A percentile compares a stretch with the other conserved stretches of the same genome.
Conservation (phyloP, 2,113 vertebrate genomes). For the Damaliscus lunatus region DNA sequence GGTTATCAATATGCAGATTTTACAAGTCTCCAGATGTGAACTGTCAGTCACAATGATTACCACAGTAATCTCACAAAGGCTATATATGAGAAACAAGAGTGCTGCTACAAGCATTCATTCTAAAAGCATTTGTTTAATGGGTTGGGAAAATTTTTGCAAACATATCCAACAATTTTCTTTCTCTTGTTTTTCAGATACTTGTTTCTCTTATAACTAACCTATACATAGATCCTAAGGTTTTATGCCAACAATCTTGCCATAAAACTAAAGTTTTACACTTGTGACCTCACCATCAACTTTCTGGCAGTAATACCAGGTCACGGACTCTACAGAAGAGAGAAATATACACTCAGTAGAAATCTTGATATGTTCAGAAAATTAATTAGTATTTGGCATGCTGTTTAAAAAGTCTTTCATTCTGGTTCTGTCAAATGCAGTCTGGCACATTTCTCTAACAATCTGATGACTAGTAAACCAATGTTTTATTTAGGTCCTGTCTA, state of each 20-base stretch:
- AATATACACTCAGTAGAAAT: constrained; percentile 40
- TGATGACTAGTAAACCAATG: constrained; percentile 55
- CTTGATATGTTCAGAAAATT: constrained; percentile 65
- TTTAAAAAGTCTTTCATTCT: constrained; percentile 44
- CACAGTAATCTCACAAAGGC: constrained; percentile 41
- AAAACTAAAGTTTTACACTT: constrained; percentile 49
- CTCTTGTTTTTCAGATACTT: constrained; percentile 51
- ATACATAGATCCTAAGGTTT: constrained; percentile 24
- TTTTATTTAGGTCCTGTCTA: constrained; percentile 55
- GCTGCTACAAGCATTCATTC: constrained; percentile 46
- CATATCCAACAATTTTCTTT: constrained; percentile 46
- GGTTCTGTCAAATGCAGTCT: constrained; percentile 67
- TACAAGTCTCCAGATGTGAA: constrained; percentile 63
- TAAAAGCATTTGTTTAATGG: constrained; percentile 58
- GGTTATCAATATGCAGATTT: constrained; percentile 62
- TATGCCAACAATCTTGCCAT: constrained; percentile 33
- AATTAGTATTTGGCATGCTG: constrained; percentile 62
- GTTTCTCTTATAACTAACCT: constrained; percentile 39
- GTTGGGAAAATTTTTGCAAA: constrained; percentile 53
- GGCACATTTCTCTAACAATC: constrained; percentile 62
- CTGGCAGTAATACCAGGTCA: constrained; percentile 22
- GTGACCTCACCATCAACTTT: constrained; percentile 56
- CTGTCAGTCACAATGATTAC: constrained; percentile 61
- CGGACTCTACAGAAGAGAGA: constrained; percentile 4
- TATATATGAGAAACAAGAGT: constrained; percentile 38